Percentiles rank a stretch among this genome's conserved stretches.
Evolutionary conservation across 1,140 invertebrate species (phyloP).

Genomic region (Drosophila sproati): DNA sequence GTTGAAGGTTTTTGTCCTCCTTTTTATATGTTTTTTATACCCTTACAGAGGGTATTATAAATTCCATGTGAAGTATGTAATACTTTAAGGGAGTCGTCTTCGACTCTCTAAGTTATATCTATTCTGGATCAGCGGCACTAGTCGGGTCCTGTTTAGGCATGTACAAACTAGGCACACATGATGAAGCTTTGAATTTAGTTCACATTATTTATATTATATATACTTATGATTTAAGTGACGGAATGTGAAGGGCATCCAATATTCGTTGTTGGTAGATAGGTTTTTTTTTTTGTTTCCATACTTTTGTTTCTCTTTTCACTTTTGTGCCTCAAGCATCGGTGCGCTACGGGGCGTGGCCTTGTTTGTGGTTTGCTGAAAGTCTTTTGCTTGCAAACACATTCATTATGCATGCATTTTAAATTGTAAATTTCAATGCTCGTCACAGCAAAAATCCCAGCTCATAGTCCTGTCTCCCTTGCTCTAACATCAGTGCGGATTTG

Average conservation of each 20-base stretch:
- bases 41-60: neutral
- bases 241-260: too few relatives aligned
- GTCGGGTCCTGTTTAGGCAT: too few relatives aligned
- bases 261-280: too few relatives aligned
- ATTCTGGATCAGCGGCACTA: too few relatives aligned
- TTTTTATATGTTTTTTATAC: slow-evolving; percentile 19
- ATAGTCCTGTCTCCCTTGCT: neutral
- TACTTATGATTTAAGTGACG: too few relatives aligned
- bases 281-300: neutral
- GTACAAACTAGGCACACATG: too few relatives aligned
- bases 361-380: slow-evolving; percentile 41
- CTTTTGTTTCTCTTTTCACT: slow-evolving; percentile 1
- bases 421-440: slow-evolving; percentile 71
- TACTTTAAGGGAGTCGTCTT: too few relatives aligned
- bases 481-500: slow-evolving; percentile 51
- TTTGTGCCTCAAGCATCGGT: slow-evolving; percentile 14
- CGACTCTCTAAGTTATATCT: too few relatives aligned
- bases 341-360: slow-evolving; percentile 37
- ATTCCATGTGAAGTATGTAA: too few relatives aligned
- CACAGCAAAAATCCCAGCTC: slow-evolving; percentile 1
- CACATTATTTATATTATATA: too few relatives aligned
- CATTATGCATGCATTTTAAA: slow-evolving; percentile 80
- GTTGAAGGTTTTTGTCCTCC: slow-evolving; percentile 40
- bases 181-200: too few relatives aligned
- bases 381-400: slow-evolving; percentile 69